Evolutionary conservation across 2,797 vertebrate genomes (phyloP).

Genomic region (Anniella stebbinsi): DNA sequence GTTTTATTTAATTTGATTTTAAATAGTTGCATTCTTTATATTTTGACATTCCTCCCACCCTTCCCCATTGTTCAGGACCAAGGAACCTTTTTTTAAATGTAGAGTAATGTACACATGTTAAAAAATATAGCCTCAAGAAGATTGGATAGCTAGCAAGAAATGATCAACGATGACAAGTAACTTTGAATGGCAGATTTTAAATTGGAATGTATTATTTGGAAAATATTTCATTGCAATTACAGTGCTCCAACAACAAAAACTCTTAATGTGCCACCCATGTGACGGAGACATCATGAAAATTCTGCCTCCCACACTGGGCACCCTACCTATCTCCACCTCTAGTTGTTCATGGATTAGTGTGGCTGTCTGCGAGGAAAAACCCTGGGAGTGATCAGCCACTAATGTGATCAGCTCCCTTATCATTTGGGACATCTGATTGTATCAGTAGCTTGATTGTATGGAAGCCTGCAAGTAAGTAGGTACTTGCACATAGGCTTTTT

Average conservation of each 20-base stretch:
- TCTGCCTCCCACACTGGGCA: neutral
- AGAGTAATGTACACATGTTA: too few relatives aligned
- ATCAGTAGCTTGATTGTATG: neutral
- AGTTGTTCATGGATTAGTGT: neutral
- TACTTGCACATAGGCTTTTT: neutral
- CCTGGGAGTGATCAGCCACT: neutral
- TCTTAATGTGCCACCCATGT: neutral
- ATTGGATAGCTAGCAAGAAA: neutral
- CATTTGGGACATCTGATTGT: neutral
- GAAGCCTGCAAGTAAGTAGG: neutral
- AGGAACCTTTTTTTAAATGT: too few relatives aligned
- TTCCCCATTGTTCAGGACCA: too few relatives aligned
- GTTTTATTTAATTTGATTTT: too few relatives aligned
- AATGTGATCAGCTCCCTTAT: neutral
- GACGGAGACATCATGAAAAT: neutral
- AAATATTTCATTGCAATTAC: slow-evolving; percentile 4
- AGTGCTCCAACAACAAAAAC: neutral
- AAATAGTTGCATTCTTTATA: too few relatives aligned
- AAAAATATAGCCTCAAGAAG: too few relatives aligned
- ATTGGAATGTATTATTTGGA: neutral
- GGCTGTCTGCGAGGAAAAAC: neutral
- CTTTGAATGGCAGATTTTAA: slow-evolving; percentile 25
- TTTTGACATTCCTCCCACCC: too few relatives aligned
- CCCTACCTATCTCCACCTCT: neutral
- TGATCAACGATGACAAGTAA: neutral